Conservation (phyloP, 2,113 vertebrate species). For the Alouatta palliata region DNA sequence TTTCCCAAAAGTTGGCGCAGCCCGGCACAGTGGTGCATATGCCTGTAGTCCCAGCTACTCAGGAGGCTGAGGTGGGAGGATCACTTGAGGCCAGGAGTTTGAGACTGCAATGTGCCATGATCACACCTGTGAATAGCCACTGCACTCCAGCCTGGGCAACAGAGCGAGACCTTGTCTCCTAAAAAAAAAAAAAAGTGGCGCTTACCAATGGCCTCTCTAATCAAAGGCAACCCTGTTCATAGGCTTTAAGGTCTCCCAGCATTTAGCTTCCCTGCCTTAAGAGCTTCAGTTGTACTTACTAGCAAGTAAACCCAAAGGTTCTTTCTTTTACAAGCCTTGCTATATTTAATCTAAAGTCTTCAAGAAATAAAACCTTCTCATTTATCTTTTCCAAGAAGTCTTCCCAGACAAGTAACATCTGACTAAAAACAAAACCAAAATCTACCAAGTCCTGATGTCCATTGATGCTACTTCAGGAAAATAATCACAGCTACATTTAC, state of each 20-base stretch:
- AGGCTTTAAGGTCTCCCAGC: neutral
- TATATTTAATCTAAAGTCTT: constrained; percentile 29
- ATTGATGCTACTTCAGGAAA: constrained; percentile 4
- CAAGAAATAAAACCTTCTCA: constrained; percentile 26
- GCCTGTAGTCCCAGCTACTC: neutral
- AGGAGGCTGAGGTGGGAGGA: neutral
- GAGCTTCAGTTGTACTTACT: neutral
- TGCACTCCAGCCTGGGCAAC: neutral
- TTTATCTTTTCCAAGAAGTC: constrained; percentile 16
- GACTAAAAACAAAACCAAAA: constrained; percentile 51
- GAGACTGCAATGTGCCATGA: neutral
- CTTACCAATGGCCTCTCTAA: neutral
- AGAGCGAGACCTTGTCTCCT: neutral
- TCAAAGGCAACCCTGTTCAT: neutral
- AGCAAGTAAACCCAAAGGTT: constrained; percentile 20
- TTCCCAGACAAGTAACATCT: neutral
- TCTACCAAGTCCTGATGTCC: neutral
- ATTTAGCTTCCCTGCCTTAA: neutral
- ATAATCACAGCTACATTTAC: constrained; percentile 2
- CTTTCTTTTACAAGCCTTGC: neutral
- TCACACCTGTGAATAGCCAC: neutral
- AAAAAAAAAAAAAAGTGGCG: neutral
- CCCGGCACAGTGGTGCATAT: too few relatives aligned
- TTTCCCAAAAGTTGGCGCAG: neutral
- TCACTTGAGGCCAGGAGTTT: neutral